Evolutionary conservation across 2,888 invertebrate genomes (phyloP).

Genomic region (Andrena praecox): DNA sequence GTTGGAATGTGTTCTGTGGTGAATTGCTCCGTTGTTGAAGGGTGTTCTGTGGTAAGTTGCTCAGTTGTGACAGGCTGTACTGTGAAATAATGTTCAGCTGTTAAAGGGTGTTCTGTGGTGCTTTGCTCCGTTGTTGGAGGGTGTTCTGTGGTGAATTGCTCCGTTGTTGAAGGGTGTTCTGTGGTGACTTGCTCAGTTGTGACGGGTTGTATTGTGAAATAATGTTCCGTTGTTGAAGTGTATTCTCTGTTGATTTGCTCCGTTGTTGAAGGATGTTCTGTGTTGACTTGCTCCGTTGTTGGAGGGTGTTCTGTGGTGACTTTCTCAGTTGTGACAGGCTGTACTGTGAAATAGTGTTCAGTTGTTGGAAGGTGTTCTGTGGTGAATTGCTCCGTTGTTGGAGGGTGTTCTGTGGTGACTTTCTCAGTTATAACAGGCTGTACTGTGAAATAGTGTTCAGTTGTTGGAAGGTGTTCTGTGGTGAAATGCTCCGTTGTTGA

Average conservation of each 20-base stretch:
- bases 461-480: not conserved
- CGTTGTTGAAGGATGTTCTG: constrained; percentile 4
- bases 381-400: not conserved
- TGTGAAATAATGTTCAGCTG: not conserved
- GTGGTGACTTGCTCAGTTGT: not conserved
- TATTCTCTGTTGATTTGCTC: not conserved
- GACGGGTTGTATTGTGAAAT: not conserved
- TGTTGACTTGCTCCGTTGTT: not conserved
- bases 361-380: not conserved
- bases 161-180: not conserved
- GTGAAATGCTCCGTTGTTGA: not conserved
- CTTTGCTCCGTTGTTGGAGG: not conserved
- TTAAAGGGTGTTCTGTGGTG: not conserved
- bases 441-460: not conserved
- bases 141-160: not conserved
- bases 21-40: not conserved
- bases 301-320: not conserved
- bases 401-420: not conserved
- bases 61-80: not conserved
- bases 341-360: not conserved
- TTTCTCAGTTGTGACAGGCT: not conserved
- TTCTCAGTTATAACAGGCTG: not conserved
- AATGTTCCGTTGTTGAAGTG: not conserved
- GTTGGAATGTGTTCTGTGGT: not conserved
- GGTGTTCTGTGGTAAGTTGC: not conserved